These are phyloP conservation scores for Drosophila melanogaster DNA, from an alignment of 1,140 invertebrate species.

Conservation along the genomic window Release_6_plus_ISO1_MT NT_033777.3:4466001-4466500, in stretches of 20 bases:
- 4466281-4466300: conserved; percentile 11
- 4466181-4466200: conserved; percentile 5
- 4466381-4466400: conserved; percentile 47
- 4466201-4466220: conserved; percentile 31
- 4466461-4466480: conserved; percentile 30
- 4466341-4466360: conserved; percentile 37
- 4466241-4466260: conserved; percentile 59
- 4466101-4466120: conserved; percentile 62
- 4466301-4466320: conserved; percentile 38
- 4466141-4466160: conserved; percentile 51
- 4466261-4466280: conserved; percentile 46
- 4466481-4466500: conserved; percentile 20
- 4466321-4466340: conserved; percentile 46
- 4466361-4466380: conserved; percentile 38
- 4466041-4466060: conserved; percentile 66
- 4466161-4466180: conserved; percentile 19
- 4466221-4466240: conserved; percentile 27
- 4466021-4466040: conserved; percentile 68
- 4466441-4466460: conserved; percentile 13
- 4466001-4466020: conserved; percentile 77
- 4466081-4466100: conserved; percentile 18
- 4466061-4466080: conserved; percentile 60
- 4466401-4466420: conserved; percentile 51
- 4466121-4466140: conserved; percentile 68
- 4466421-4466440: conserved; percentile 20